Base-by-base conservation (phyloP, 2,888 invertebrate genomes). In the Meloe dianella region DNA sequence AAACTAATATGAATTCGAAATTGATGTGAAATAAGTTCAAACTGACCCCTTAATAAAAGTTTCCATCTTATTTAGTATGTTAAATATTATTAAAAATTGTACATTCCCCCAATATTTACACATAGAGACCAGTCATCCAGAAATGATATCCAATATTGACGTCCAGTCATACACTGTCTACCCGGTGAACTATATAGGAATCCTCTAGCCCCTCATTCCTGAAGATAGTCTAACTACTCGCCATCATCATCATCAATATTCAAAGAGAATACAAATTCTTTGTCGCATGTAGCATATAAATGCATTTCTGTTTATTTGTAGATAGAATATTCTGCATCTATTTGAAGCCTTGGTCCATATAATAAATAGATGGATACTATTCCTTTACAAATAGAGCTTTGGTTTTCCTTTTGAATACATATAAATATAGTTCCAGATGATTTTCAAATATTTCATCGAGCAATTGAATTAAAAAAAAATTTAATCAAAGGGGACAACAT, bases 101-200 rank as follows among this genome's bases (percentile, higher is more conserved):
- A 73, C 72, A 74, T 74, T 71, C 73, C 65, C 20, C n/a, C n/a
- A n/a, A n/a, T n/a, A n/a, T n/a, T n/a, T n/a, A n/a, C n/a, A n/a
- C n/a, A n/a, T n/a, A 57, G 30, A 63, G 72, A 65, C 68, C 76
- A 75, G 66, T 75, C 76, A 78, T 75, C 76, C 77, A 75, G 75
- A 77, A 76, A 76, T 75, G 75, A 75, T 76, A 77, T 74, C 74
- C 73, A 74, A 75, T 74, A 75, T 72, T 77, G 78, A 78, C 76
- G 75, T 74, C 74, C 75, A 74, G 76, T 78, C 78, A 76, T 73
- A 74, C 74, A 76, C 78, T 76, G 75, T 78, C 72, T 73, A 71
- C 54, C 69, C 75, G 71, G 68, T 70, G 74, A 70, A 74, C 74
- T 76, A 73, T 70, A 67, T 69, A 74, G 70, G 71, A 71, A 17